These are phyloP conservation scores for Nyctereutes procyonoides DNA, from an alignment of 2,113 vertebrate species.

Conservation along the genomic window DNA sequence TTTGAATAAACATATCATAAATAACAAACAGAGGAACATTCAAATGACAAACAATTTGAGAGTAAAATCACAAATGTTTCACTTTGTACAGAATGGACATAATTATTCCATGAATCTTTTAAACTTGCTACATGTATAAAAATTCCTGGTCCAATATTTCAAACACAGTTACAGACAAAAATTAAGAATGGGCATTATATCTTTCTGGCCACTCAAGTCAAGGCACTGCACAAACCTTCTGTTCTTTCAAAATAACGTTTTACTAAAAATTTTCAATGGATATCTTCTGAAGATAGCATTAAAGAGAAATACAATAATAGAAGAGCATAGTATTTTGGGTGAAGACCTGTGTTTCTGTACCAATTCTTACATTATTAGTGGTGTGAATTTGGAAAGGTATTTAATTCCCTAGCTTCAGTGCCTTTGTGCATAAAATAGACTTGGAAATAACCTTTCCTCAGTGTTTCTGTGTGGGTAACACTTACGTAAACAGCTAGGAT, in stretches of 20 bases:
- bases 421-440: background rate
- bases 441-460: background rate
- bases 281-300: slow-evolving; percentile 1
- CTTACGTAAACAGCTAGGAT: background rate
- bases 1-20: slow-evolving; percentile 62
- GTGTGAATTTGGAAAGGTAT: background rate
- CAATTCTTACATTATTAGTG: background rate
- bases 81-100: background rate
- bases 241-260: slow-evolving; percentile 54
- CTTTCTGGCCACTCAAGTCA: slow-evolving; percentile 49
- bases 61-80: slow-evolving; percentile 57
- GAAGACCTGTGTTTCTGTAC: background rate
- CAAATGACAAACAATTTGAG: slow-evolving; percentile 26
- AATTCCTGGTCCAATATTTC: slow-evolving; percentile 29
- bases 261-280: background rate
- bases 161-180: slow-evolving; percentile 34
- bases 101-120: slow-evolving; percentile 54
- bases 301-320: background rate
- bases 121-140: slow-evolving; percentile 39
- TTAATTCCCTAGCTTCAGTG: background rate
- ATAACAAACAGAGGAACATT: slow-evolving; percentile 61
- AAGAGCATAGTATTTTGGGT: background rate
- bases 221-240: background rate
- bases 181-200: slow-evolving; percentile 41
- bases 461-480: background rate